Evolutionary conservation across 2,888 invertebrate species (phyloP).

Genomic region (Heliconius ethilla): DNA sequence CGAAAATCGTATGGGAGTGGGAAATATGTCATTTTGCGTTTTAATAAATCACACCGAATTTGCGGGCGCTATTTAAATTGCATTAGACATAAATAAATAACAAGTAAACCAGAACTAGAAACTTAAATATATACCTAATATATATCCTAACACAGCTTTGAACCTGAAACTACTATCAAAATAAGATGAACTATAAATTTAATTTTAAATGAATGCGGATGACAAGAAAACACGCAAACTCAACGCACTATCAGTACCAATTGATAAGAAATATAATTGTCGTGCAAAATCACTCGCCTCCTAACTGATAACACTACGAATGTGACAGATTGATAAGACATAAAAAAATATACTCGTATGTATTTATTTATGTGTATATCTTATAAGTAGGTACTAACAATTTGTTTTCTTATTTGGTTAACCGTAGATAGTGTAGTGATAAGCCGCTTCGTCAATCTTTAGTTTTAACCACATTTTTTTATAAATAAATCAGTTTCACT

Average conservation of each 20-base stretch:
- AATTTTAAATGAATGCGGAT: neutral
- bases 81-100: no score
- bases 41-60: no score
- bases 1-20: no score
- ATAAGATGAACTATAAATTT: neutral
- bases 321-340: conserved; percentile 8
- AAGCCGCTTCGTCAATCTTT: neutral
- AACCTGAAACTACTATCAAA: neutral
- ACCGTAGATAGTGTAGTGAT: neutral
- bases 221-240: neutral
- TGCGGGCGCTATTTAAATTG: no score
- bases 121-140: neutral
- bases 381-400: neutral
- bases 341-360: neutral
- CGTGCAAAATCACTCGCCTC: conserved; percentile 36
- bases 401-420: conserved; percentile 3
- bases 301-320: conserved; percentile 22
- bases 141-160: neutral
- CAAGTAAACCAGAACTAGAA: no score
- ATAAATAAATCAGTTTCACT: no score
- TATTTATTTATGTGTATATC: neutral
- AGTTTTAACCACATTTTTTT: neutral
- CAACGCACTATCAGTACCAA: conserved; percentile 20
- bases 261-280: conserved; percentile 24
- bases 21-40: no score